phyloP scores from a whole-genome alignment of 2,113 vertebrate genomes.

The Silurus meridionalis region DNA sequence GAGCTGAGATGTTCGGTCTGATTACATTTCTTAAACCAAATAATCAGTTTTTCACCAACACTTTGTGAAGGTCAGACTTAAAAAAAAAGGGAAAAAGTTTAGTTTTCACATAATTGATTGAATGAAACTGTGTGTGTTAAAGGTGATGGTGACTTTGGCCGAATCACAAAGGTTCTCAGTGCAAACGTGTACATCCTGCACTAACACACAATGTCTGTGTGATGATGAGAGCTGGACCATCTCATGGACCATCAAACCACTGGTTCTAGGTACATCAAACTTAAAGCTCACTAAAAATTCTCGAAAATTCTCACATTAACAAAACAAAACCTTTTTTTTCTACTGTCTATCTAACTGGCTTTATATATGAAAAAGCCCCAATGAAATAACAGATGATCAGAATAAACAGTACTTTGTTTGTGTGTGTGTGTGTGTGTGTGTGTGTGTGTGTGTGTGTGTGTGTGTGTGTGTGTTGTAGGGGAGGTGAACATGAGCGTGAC shows the following conservation, averaged over 20 bases:
- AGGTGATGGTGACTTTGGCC: conserved; percentile 71
- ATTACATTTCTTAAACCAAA: neutral
- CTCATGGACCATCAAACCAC: conserved; percentile 71
- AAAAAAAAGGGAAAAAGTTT: too few relatives aligned
- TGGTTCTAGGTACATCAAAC: conserved; percentile 69
- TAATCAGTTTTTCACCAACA: neutral
- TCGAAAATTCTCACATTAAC: too few relatives aligned
- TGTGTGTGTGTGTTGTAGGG: conserved; percentile 60
- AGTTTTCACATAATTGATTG: neutral
- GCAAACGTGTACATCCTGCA: conserved; percentile 60
- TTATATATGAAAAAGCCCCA: too few relatives aligned
- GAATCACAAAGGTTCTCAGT: conserved; percentile 69
- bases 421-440: neutral
- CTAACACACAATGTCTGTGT: conserved; percentile 70
- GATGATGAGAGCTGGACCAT: conserved; percentile 69
- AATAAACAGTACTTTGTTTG: neutral
- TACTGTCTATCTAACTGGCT: too few relatives aligned
- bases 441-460: conserved; percentile 17
- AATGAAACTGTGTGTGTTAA: neutral
- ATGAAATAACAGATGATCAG: neutral
- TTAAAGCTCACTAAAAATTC: neutral
- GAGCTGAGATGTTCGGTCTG: conserved; percentile 34
- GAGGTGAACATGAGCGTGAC: conserved; percentile 72
- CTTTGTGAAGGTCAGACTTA: too few relatives aligned
- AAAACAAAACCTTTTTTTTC: too few relatives aligned